phyloP scores from a whole-genome alignment of 2,113 vertebrate species.

The Campylomormyrus tamandua region DNA sequence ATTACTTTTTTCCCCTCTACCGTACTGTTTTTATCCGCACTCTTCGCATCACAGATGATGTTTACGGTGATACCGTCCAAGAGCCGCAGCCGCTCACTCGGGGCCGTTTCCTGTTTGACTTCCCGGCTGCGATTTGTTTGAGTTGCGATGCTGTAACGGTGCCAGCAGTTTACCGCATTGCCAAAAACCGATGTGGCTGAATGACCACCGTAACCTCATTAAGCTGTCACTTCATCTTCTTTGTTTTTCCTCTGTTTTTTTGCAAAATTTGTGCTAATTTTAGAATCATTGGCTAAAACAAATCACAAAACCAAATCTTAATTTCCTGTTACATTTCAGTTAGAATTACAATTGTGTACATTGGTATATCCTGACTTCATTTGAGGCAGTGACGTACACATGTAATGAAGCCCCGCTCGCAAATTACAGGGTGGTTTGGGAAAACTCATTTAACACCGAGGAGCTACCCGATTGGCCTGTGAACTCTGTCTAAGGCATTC shows the following conservation, averaged over 20 bases:
- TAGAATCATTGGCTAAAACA: not conserved
- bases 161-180: not conserved
- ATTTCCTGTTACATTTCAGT: not conserved
- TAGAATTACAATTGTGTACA: not conserved
- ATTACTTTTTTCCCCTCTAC: not conserved
- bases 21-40: not conserved
- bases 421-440: not conserved
- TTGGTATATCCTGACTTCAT: not conserved
- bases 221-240: not conserved
- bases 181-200: not conserved
- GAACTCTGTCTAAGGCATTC: not conserved
- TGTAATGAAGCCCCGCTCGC: not conserved
- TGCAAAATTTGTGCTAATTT: not conserved
- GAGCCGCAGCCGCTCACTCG: not conserved
- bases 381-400: not conserved
- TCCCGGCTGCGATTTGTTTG: not conserved
- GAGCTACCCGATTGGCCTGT: not conserved
- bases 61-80: not conserved
- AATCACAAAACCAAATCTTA: not conserved
- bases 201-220: slow-evolving; percentile 2
- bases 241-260: not conserved
- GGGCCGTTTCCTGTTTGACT: not conserved
- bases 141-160: not conserved
- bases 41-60: not conserved
- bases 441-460: not conserved